Evolutionary conservation across 1,140 invertebrate species (phyloP).

Genomic region (Micrasema minimum): DNA sequence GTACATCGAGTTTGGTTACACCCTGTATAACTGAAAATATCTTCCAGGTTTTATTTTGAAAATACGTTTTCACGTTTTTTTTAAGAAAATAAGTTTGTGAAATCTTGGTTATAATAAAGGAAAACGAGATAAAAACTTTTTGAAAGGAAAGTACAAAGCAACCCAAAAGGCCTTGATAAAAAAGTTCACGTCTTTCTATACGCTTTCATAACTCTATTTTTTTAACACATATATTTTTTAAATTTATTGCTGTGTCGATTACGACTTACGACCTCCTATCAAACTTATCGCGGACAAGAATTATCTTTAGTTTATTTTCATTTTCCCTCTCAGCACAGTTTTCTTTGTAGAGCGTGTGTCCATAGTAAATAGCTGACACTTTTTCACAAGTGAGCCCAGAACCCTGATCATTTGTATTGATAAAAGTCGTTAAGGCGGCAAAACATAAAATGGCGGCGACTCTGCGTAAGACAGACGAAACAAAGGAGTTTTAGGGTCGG

Average conservation of each 20-base stretch:
- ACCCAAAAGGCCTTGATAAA: too few species aligned
- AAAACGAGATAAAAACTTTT: too few species aligned
- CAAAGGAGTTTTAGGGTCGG: constrained; percentile 13
- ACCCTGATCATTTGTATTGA: constrained; percentile 35
- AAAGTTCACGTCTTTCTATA: too few species aligned
- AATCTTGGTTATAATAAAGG: too few species aligned
- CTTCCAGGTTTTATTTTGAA: too few species aligned
- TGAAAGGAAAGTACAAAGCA: too few species aligned
- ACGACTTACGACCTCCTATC: not conserved
- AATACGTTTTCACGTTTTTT: too few species aligned
- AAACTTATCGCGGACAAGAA: constrained; percentile 1
- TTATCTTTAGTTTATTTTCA: not conserved
- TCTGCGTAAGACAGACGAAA: constrained; percentile 18
- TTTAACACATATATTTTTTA: too few species aligned
- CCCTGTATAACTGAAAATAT: too few species aligned
- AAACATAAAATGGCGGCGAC: constrained; percentile 29
- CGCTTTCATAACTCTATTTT: not conserved
- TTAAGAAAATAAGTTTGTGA: too few species aligned
- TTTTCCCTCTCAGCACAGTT: constrained; percentile 11
- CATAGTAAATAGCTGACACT: constrained; percentile 14
- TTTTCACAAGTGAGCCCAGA: constrained; percentile 25
- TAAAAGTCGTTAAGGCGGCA: constrained; percentile 41
- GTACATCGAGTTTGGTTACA: too few species aligned
- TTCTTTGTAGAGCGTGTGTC: not conserved
- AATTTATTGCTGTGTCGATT: constrained; percentile 12